A percentile compares a stretch with the other conserved stretches of the same genome.
These are phyloP conservation scores for Gnathonemus echidnorhynchus DNA, from an alignment of 2,113 vertebrate species.

Conservation along the genomic window DNA sequence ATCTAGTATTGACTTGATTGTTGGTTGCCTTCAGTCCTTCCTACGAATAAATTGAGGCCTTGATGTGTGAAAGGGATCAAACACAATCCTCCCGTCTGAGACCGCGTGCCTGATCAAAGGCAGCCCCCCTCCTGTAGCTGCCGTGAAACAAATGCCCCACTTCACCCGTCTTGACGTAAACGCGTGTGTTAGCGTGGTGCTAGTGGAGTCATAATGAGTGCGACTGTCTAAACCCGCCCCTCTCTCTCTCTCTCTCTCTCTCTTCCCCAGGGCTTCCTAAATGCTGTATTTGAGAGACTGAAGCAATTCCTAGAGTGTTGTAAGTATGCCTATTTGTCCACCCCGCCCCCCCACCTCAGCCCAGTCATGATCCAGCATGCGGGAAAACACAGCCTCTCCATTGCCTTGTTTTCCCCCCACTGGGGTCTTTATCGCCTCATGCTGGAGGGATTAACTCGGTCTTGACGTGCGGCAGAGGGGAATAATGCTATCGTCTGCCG, in stretches of 20 bases:
- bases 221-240: not conserved
- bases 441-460: conserved; percentile 27
- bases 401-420: not conserved
- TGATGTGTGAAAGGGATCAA: not conserved
- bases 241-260: not conserved
- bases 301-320: conserved; percentile 91
- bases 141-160: not conserved
- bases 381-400: not conserved
- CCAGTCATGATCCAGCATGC: not conserved
- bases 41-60: not conserved
- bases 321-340: conserved; percentile 64
- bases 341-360: not conserved
- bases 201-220: not conserved
- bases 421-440: conserved; percentile 7
- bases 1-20: not conserved
- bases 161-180: not conserved
- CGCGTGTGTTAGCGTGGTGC: not conserved
- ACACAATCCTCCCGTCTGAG: not conserved
- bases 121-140: not conserved
- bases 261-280: conserved; percentile 74
- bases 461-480: conserved; percentile 17
- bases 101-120: not conserved
- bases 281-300: conserved; percentile 82
- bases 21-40: not conserved
- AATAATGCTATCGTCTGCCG: conserved; percentile 29